A percentile compares a stretch with the other conserved stretches of the same genome.
Conservation (phyloP, 2,113 vertebrate genomes). For the Dasypus novemcinctus region DNA sequence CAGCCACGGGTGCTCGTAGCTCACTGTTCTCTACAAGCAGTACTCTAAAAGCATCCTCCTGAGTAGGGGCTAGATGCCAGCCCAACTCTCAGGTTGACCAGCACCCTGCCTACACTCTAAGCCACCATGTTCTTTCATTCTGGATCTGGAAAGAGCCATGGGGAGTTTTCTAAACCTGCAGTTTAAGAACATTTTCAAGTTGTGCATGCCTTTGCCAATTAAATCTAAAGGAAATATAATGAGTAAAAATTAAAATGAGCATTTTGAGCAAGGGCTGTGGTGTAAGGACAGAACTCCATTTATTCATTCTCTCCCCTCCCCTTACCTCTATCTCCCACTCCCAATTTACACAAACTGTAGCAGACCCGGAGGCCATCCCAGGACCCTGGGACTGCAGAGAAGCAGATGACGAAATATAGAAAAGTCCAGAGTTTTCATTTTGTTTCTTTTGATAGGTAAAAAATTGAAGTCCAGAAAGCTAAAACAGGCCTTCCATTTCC, state of each 20-base stretch:
- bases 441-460: not conserved
- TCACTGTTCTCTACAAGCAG: no score
- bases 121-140: not conserved
- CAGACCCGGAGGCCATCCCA: not conserved
- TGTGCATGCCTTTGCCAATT: not conserved
- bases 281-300: not conserved
- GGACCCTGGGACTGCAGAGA: not conserved
- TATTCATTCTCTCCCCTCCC: not conserved
- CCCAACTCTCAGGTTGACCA: rapidly evolving
- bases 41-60: not conserved
- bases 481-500: not conserved
- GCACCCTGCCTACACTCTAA: not conserved
- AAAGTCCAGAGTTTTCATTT: not conserved
- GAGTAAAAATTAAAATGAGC: not conserved
- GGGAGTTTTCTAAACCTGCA: not conserved
- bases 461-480: not conserved
- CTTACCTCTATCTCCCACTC: rapidly evolving
- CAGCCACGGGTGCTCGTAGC: no score
- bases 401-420: not conserved
- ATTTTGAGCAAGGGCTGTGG: not conserved
- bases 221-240: not conserved
- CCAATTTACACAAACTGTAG: not conserved
- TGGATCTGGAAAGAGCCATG: not conserved
- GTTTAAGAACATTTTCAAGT: not conserved
- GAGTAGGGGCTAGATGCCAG: not conserved